These are phyloP conservation scores for Yponomeuta sedellus DNA, from an alignment of 2,888 invertebrate species.

Conservation along the genomic window DNA sequence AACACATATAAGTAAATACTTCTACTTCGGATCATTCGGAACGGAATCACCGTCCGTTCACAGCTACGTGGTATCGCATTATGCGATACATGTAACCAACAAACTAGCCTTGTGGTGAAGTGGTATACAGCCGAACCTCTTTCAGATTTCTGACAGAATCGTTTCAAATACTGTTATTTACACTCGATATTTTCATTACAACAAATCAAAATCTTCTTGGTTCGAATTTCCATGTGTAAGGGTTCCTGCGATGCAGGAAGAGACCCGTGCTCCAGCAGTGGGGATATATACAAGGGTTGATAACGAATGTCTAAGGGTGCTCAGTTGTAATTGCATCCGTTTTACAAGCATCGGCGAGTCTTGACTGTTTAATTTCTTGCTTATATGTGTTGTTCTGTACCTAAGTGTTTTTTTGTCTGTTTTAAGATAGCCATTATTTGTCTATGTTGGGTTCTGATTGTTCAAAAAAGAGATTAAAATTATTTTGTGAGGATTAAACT, in stretches of 20 bases:
- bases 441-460: neutral
- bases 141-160: too few species aligned
- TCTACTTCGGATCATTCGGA: neutral
- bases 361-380: neutral
- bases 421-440: neutral
- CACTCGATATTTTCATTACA: too few species aligned
- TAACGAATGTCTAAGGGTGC: too few species aligned
- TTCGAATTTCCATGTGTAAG: too few species aligned
- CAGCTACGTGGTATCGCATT: neutral
- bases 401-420: neutral
- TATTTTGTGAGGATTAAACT: neutral
- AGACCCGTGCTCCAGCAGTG: too few species aligned
- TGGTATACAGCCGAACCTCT: neutral
- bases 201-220: too few species aligned
- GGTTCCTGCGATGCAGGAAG: too few species aligned
- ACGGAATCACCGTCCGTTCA: neutral
- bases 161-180: too few species aligned
- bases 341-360: neutral
- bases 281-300: too few species aligned
- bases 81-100: neutral
- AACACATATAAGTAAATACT: neutral
- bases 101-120: neutral
- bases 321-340: neutral
- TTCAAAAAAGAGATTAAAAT: neutral
- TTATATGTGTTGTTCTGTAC: slow-evolving; percentile 3